These are phyloP conservation scores for Falco peregrinus DNA, from an alignment of 2,797 vertebrate species.

Conservation along the genomic window DNA sequence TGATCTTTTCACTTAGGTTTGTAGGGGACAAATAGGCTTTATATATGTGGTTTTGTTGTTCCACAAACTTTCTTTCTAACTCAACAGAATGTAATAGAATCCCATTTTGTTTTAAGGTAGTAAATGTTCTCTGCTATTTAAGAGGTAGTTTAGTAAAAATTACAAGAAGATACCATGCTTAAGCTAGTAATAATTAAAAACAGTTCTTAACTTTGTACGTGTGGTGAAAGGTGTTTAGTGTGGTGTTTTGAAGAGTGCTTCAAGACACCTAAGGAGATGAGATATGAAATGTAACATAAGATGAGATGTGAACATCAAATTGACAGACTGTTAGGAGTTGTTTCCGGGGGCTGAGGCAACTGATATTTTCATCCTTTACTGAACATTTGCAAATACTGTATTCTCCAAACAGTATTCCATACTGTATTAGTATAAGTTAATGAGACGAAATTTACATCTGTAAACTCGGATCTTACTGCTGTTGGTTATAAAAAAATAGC, in stretches of 20 bases:
- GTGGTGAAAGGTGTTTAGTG: not conserved
- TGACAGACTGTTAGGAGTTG: not conserved
- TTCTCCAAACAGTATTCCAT: not conserved
- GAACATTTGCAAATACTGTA: not conserved
- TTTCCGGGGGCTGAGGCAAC: not conserved
- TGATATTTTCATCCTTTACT: not conserved
- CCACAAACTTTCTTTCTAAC: not conserved
- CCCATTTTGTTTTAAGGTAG: not conserved
- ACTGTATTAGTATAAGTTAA: not conserved
- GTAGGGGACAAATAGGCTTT: not conserved
- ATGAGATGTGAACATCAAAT: not conserved
- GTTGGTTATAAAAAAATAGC: not conserved
- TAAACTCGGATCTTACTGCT: not conserved
- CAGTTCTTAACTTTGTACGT: not conserved
- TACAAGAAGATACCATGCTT: not conserved
- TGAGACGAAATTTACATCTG: not conserved
- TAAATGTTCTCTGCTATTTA: not conserved
- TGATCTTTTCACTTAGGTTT: not conserved
- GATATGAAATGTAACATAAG: not conserved
- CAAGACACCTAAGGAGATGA: not conserved
- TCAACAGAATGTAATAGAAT: not conserved
- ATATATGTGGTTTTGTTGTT: not conserved
- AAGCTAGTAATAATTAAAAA: not conserved
- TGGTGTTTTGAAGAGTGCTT: not conserved
- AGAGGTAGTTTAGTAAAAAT: not conserved